A percentile compares a stretch with the other conserved stretches of the same genome.
Evolutionary conservation across 2,888 invertebrate species (phyloP).

Genomic region (Epinotia brunnichana): DNA sequence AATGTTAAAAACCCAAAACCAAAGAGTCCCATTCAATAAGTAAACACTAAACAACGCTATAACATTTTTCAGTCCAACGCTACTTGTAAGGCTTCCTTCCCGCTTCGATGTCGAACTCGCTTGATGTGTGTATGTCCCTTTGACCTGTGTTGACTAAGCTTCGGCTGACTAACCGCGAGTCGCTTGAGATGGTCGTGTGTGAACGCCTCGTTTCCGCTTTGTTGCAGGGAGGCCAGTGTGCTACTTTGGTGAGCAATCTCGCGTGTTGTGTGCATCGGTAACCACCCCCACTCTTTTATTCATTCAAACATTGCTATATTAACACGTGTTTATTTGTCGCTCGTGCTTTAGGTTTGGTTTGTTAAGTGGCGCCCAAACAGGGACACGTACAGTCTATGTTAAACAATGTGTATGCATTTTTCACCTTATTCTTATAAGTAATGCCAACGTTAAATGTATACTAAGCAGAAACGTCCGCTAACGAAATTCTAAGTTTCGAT

Average conservation of each 20-base stretch:
- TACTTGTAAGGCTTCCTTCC: constrained; percentile 20
- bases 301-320: constrained; percentile 80
- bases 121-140: constrained; percentile 40
- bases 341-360: constrained; percentile 64
- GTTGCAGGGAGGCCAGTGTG: constrained; percentile 95
- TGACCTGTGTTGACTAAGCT: constrained; percentile 40
- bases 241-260: constrained; percentile 97
- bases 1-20: not conserved
- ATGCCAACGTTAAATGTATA: not conserved
- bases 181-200: constrained; percentile 62
- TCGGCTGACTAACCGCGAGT: constrained; percentile 45
- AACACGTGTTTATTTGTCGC: constrained; percentile 73
- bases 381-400: not conserved
- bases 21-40: not conserved
- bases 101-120: constrained; percentile 37
- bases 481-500: too few relatives aligned
- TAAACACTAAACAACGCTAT: not conserved
- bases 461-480: too few relatives aligned
- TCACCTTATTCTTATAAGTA: too few relatives aligned
- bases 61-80: not conserved
- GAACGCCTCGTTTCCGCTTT: constrained; percentile 79
- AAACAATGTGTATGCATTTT: too few relatives aligned
- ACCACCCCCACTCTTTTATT: constrained; percentile 91
- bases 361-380: constrained; percentile 45
- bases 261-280: constrained; percentile 98